Base-by-base conservation (phyloP, 2,113 vertebrate genomes). In the Telmatochromis bifrenatus region DNA sequence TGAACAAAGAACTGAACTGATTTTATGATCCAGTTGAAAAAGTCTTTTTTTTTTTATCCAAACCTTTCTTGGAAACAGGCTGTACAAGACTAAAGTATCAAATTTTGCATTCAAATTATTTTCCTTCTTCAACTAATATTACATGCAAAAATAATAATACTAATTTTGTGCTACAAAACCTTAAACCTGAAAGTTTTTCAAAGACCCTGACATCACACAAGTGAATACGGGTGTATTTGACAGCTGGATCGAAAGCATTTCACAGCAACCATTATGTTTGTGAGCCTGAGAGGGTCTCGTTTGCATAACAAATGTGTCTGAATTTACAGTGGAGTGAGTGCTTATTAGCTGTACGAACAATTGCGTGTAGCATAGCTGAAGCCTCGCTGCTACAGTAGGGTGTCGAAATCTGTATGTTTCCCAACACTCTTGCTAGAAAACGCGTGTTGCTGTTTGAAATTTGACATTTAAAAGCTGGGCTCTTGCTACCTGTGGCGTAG, bases 301-400 rank as follows among this genome's bases (percentile, higher is more conserved):
- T 85, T 87, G 28, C 68, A 89, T 75, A 79, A 62, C 55, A 86
- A 60, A 89, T 47, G 55, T 45, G 62, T 55, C 73, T 8, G 70
- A 65, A 55, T 56, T 83, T 79, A 80, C 56, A 79, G 13, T 23
- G 82, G 26, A 10, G 21, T 33, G 56, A 37, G 26, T 23, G 1
- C 31, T 83, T 55, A 83, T 86, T 87, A 53, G 17, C 77, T 80
- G 56, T 17, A 2, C 4, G 26, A 49, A 77, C 23, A 65, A 81
- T 10, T 68, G 26, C 17, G 8, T 31, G 21, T 21, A 23, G 54
- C 56, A 39, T 23, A 4, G 21, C 39, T 53, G 35, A 0, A 31
- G 68, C 1, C 14, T 26, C 19, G 51, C 53, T 51, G 49, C 39
- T 33, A 3, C 37, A 26, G 8, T 45, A 26, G 2, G n/a, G 11